Conservation (phyloP, 2,113 vertebrate species). For the Elachura formosa region DNA sequence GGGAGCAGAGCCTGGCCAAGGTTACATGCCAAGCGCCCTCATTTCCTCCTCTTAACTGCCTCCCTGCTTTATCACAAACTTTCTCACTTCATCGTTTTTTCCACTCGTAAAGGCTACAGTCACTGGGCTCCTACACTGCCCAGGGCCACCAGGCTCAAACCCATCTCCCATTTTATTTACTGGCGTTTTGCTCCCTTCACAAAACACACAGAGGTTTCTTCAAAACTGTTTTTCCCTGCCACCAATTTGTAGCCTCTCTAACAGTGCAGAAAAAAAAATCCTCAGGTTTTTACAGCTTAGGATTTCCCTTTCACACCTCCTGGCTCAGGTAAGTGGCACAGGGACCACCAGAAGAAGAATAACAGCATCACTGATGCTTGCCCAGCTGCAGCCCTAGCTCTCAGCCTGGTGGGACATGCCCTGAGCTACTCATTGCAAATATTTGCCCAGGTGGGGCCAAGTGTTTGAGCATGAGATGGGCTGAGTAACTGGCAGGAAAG, state of each 20-base stretch:
- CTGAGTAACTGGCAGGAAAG: neutral
- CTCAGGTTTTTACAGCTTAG: neutral
- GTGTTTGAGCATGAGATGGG: neutral
- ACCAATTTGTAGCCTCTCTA: neutral
- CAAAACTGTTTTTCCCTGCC: neutral
- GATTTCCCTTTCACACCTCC: neutral
- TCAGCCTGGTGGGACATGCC: neutral
- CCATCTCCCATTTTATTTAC: no score
- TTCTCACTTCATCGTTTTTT: constrained; percentile 28
- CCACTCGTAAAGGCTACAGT: neutral
- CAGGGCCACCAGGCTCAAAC: neutral
- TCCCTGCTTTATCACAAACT: constrained; percentile 57
- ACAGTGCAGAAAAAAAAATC: neutral
- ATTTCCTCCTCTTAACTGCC: constrained; percentile 35
- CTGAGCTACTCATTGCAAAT: neutral
- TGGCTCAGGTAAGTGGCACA: accelerated
- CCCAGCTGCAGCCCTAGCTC: neutral
- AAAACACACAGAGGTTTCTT: neutral
- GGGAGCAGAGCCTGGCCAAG: neutral
- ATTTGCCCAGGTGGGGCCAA: neutral
- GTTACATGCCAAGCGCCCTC: neutral
- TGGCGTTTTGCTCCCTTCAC: neutral
- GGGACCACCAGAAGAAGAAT: neutral
- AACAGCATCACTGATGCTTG: neutral
- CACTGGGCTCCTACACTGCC: neutral